phyloP scores from a whole-genome alignment of 2,888 invertebrate species.

The Dasysyrphus tricinctus region DNA sequence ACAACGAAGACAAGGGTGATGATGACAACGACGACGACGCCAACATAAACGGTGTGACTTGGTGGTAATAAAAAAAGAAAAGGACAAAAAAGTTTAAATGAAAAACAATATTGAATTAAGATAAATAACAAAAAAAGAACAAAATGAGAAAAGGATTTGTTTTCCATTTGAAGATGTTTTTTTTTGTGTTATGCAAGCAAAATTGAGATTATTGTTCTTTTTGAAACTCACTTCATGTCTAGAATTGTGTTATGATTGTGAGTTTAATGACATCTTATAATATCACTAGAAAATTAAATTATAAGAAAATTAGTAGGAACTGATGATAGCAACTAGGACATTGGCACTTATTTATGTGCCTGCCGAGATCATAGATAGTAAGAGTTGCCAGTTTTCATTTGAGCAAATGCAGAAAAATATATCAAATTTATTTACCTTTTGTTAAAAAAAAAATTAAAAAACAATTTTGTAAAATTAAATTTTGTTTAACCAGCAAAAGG shows the following conservation, averaged over 20 bases:
- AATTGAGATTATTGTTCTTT: neutral
- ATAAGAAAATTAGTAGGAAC: too few species aligned
- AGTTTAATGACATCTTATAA: neutral
- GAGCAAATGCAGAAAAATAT: too few species aligned
- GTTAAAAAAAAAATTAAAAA: too few species aligned
- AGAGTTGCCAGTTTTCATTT: too few species aligned
- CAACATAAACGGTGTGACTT: constrained; percentile 5
- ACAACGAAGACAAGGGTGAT: neutral
- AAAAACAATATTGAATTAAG: constrained; percentile 56
- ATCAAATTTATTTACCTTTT: too few species aligned
- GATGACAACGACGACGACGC: neutral
- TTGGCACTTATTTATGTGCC: too few species aligned
- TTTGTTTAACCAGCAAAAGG: too few species aligned
- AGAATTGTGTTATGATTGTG: neutral
- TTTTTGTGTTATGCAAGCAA: neutral
- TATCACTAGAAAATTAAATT: neutral
- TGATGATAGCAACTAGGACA: too few species aligned
- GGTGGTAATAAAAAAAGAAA: constrained; percentile 6
- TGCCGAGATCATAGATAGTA: too few species aligned
- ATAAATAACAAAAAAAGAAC: constrained; percentile 34
- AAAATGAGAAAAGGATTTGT: constrained; percentile 35
- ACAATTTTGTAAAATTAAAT: too few species aligned
- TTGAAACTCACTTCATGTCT: neutral
- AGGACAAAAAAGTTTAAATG: constrained; percentile 14
- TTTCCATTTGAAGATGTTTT: constrained; percentile 34